Percentiles rank a stretch among this genome's conserved stretches.
phyloP scores from a whole-genome alignment of 2,113 vertebrate genomes.

The Macrotus californicus region DNA sequence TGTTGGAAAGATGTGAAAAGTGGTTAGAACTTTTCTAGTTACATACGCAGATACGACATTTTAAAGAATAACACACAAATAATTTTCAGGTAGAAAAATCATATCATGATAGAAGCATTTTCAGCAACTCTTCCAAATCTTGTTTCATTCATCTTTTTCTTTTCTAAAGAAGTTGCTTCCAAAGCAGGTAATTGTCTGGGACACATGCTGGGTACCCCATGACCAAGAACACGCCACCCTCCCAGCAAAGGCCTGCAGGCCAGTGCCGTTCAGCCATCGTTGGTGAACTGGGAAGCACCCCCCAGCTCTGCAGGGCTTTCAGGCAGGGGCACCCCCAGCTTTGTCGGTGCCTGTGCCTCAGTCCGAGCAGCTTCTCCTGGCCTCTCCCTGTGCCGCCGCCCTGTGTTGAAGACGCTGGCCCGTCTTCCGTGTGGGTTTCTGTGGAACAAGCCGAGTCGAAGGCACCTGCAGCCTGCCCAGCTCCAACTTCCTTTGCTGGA shows the following conservation, averaged over 20 bases:
- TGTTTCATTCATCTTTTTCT: background rate
- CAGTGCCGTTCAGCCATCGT: background rate
- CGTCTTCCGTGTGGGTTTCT: too few species aligned
- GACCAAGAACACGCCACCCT: background rate
- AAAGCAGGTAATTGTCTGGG: background rate
- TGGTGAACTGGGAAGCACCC: background rate
- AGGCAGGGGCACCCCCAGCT: background rate
- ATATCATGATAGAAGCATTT: background rate
- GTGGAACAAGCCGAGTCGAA: too few species aligned
- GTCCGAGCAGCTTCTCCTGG: too few species aligned
- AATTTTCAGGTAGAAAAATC: background rate
- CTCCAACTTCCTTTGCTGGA: too few species aligned
- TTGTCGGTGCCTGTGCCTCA: background rate
- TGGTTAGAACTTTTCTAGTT: background rate
- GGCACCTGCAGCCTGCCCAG: too few species aligned
- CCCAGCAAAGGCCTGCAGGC: background rate
- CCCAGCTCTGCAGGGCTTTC: background rate
- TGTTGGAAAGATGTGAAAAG: background rate
- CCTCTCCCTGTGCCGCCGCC: background rate
- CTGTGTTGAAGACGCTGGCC: too few species aligned
- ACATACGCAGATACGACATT: background rate
- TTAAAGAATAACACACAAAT: background rate
- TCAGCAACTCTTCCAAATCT: background rate
- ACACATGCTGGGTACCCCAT: background rate
- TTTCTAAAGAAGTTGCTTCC: background rate